Conservation (phyloP, 2,888 invertebrate genomes). For the Amblyjoppa proteus region DNA sequence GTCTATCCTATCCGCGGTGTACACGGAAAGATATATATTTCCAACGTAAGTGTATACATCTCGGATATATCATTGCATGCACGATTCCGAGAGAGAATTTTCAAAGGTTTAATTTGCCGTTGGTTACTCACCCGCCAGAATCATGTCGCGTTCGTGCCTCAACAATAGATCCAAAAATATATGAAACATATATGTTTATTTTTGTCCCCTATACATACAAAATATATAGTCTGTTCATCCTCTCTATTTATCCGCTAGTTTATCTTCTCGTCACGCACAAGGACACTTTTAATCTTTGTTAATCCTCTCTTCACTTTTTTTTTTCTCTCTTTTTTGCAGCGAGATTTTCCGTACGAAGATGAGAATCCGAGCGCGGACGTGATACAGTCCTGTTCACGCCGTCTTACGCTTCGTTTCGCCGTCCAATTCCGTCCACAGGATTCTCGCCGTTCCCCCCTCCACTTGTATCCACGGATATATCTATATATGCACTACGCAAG, state of each 20-base stretch:
- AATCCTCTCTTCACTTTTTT: too few species aligned
- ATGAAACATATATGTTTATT: constrained; percentile 73
- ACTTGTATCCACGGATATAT: not conserved
- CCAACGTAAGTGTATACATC: not conserved
- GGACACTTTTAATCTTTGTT: not conserved
- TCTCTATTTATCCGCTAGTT: constrained; percentile 30
- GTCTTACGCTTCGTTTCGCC: constrained; percentile 35
- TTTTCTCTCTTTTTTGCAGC: not conserved
- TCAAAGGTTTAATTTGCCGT: constrained; percentile 4
- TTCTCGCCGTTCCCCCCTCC: not conserved
- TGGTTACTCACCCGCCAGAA: constrained; percentile 74
- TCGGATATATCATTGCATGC: not conserved
- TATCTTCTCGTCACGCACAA: not conserved
- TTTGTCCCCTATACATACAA: constrained; percentile 37
- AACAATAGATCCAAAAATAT: constrained; percentile 78
- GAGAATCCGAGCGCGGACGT: not conserved
- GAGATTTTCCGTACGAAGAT: constrained; percentile 19
- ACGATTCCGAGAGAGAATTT: not conserved
- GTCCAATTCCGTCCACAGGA: constrained; percentile 34
- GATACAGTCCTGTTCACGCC: constrained; percentile 35
- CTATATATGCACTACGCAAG: not conserved
- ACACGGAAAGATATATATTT: not conserved
- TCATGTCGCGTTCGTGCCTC: constrained; percentile 75
- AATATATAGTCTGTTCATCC: constrained; percentile 45
- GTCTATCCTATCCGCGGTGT: not conserved